Conservation (phyloP, 1,140 invertebrate genomes). For the Bombus balteatus region DNA sequence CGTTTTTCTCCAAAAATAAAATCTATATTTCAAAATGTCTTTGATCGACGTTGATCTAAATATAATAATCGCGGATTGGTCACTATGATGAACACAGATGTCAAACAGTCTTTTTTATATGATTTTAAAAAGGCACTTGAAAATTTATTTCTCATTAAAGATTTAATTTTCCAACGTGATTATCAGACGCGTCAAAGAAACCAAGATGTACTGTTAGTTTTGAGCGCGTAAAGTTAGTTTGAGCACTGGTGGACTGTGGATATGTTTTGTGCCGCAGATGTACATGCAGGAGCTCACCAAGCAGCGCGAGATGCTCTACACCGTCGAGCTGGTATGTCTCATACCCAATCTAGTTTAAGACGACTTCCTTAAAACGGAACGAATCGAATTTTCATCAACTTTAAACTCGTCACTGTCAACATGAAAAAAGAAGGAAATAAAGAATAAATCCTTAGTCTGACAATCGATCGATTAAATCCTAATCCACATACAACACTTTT, state of each 20-base stretch:
- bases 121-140: background rate
- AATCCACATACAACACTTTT: rapidly evolving
- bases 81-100: background rate
- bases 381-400: conserved; percentile 6
- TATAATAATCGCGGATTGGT: background rate
- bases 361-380: conserved; percentile 39
- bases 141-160: background rate
- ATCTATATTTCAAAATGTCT: too few species aligned
- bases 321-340: conserved; percentile 91
- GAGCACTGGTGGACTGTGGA: conserved; percentile 82
- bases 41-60: background rate
- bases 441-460: background rate
- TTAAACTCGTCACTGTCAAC: conserved; percentile 25
- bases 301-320: conserved; percentile 92
- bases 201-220: conserved; percentile 62
- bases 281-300: conserved; percentile 94
- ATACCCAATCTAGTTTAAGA: conserved; percentile 79
- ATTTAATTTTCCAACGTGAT: background rate
- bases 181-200: conserved; percentile 5
- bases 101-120: background rate
- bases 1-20: background rate
- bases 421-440: background rate
- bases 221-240: conserved; percentile 75
- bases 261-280: conserved; percentile 86
- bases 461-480: background rate